A percentile compares a stretch with the other conserved stretches of the same genome.
These are phyloP conservation scores for Cerastoderma edule DNA, from an alignment of 2,888 invertebrate genomes.

Conservation along the genomic window DNA sequence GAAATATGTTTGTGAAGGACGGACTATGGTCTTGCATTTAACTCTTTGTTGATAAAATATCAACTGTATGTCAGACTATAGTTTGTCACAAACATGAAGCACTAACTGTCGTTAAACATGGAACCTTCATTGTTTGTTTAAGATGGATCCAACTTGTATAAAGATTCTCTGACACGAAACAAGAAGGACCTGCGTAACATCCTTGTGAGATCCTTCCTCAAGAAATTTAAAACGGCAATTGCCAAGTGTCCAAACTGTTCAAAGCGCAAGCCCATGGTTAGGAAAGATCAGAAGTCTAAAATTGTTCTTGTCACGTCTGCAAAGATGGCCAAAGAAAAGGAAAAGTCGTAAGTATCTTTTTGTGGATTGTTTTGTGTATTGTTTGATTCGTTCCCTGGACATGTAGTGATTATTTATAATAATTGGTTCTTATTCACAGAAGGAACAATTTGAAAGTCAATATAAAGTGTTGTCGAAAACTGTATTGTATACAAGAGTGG, in stretches of 20 bases:
- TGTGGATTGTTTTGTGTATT: neutral
- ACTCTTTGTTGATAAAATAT: too few species aligned
- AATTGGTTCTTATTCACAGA: too few species aligned
- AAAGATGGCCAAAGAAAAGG: neutral
- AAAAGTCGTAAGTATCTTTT: neutral
- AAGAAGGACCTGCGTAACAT: conserved; percentile 72
- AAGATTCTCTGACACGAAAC: conserved; percentile 69
- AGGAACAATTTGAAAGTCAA: too few species aligned
- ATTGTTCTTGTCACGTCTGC: conserved; percentile 54
- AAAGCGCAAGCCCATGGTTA: conserved; percentile 46
- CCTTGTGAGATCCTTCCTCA: conserved; percentile 73
- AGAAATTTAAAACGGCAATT: conserved; percentile 31
- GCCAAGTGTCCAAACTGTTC: conserved; percentile 73
- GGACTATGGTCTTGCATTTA: too few species aligned
- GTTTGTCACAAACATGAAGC: too few species aligned
- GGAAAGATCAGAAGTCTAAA: conserved; percentile 71
- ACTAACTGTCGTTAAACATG: neutral
- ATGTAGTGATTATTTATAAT: neutral
- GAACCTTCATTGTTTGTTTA: neutral
- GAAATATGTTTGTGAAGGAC: too few species aligned
- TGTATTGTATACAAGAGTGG: too few species aligned
- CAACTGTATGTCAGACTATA: too few species aligned
- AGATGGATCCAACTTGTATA: neutral
- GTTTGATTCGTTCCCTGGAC: neutral
- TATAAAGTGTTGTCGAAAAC: too few species aligned